Conservation (phyloP, 2,888 invertebrate species). For the Magallana nippona region DNA sequence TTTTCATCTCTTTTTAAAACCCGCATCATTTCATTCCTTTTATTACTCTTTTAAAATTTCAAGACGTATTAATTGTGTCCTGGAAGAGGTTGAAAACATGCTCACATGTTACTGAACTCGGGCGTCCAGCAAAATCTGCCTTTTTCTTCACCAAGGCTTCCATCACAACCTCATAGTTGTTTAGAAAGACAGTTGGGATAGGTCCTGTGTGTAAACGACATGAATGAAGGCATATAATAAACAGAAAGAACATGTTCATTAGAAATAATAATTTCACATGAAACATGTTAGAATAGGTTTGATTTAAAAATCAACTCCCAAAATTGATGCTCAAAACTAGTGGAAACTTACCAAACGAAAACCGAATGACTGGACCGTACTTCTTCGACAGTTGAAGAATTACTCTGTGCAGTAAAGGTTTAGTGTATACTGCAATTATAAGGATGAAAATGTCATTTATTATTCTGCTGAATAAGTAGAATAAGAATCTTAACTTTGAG, state of each 20-base stretch:
- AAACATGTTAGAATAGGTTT: not conserved
- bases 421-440: not conserved
- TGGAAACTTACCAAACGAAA: constrained; percentile 41
- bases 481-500: not conserved
- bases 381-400: constrained; percentile 41
- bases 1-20: too few species aligned
- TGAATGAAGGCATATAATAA: not conserved
- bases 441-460: not conserved
- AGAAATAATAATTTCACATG: too few species aligned
- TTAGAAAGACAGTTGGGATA: constrained; percentile 29
- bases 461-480: not conserved
- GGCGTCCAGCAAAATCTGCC: constrained; percentile 46
- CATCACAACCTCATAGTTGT: constrained; percentile 36
- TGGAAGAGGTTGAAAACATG: not conserved
- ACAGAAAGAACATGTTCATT: too few species aligned
- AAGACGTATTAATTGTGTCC: too few species aligned
- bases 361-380: constrained; percentile 48
- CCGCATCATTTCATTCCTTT: too few species aligned
- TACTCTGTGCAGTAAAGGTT: not conserved
- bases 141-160: constrained; percentile 44
- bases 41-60: too few species aligned
- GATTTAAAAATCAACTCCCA: not conserved
- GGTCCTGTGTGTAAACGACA: constrained; percentile 20
- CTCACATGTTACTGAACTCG: constrained; percentile 29
- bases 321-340: not conserved